A percentile compares a stretch with the other conserved stretches of the same genome.
These are phyloP conservation scores for Dicaeum eximium DNA, from an alignment of 2,113 vertebrate genomes.

Conservation along the genomic window DNA sequence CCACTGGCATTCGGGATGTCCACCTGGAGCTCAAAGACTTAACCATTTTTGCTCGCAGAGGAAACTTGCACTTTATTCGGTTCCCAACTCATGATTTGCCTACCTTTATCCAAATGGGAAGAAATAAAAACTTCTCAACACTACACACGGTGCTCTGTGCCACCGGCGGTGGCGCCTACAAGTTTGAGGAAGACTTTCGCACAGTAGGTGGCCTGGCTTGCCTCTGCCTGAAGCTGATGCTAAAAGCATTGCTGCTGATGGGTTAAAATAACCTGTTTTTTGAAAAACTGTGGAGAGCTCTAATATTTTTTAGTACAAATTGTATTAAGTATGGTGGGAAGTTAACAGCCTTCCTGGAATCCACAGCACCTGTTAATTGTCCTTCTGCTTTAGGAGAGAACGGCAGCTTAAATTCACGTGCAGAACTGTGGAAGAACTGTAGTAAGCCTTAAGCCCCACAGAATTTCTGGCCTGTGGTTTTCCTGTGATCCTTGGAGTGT, in stretches of 20 bases:
- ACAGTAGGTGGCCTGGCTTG: conserved; percentile 70
- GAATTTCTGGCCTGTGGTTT: not conserved
- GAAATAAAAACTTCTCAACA: conserved; percentile 82
- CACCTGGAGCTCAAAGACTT: conserved; percentile 81
- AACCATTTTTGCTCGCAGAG: conserved; percentile 76
- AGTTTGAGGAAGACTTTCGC: conserved; percentile 84
- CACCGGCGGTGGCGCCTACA: conserved; percentile 82
- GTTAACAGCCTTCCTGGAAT: not conserved
- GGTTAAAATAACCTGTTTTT: not conserved
- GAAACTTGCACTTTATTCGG: conserved; percentile 83
- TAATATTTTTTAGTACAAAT: not conserved
- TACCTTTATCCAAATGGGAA: conserved; percentile 85
- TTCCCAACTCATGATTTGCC: conserved; percentile 83
- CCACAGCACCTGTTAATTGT: not conserved
- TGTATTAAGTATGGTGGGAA: not conserved
- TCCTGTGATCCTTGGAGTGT: not conserved
- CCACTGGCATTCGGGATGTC: conserved; percentile 80
- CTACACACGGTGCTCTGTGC: conserved; percentile 84
- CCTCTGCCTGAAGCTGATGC: not conserved
- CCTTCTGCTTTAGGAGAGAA: not conserved
- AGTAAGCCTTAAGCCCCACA: rapidly evolving
- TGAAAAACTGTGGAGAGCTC: not conserved
- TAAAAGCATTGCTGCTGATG: not conserved
- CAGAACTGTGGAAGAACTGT: not conserved
- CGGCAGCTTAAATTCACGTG: rapidly evolving